Base-by-base conservation (phyloP, 2,888 invertebrate genomes). In the Drosophila crucigera region DNA sequence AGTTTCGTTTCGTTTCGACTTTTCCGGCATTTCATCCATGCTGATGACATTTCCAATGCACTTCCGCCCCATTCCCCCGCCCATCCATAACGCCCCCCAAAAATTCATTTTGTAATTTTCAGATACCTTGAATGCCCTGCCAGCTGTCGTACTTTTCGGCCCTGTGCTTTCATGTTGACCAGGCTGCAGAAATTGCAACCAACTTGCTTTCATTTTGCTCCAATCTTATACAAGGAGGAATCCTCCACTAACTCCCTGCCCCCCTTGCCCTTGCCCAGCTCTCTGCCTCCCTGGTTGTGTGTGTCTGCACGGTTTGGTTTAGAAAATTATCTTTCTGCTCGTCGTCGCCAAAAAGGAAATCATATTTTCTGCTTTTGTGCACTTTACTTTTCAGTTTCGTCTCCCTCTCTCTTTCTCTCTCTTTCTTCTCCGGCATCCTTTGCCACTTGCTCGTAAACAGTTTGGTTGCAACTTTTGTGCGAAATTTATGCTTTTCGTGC, bases 301-400 rank as follows among this genome's bases (percentile, higher is more conserved):
- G 43, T 60, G 41, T 58, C 50, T 47, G 55, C 68, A 68, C 73
- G 69, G 74, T 74, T 85, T 72, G 82, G 80, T 81, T 89, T 91
- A 89, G 91, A 91, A 91, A 90, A 91, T 91, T 91, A 91, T 91
- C 91, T 91, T 91, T 92, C 90, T 89, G 88, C 84, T 89, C 88
- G 89, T 90, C 90, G 89, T 85, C 84, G 86, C 84, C 89, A 87
- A 88, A 91, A 89, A 91, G 92, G 92, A 92, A 92, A 92, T 91
- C 90, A 92, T 92, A 92, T 92, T 92, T 92, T 92, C 89, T 89
- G 86, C 88, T 89, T 91, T 91, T 92, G 91, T 92, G 90, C 91
- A 88, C 88, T 91, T 88, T 86, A 84, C 91, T 89, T 88, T 90
- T 90, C 85, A 87, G 83, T 85, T 81, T 84, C 68, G 64, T 71